Evolutionary conservation across 2,888 invertebrate species (phyloP), one percentile per base, ranked within the genome.

Genomic region (Nebria salina): DNA sequence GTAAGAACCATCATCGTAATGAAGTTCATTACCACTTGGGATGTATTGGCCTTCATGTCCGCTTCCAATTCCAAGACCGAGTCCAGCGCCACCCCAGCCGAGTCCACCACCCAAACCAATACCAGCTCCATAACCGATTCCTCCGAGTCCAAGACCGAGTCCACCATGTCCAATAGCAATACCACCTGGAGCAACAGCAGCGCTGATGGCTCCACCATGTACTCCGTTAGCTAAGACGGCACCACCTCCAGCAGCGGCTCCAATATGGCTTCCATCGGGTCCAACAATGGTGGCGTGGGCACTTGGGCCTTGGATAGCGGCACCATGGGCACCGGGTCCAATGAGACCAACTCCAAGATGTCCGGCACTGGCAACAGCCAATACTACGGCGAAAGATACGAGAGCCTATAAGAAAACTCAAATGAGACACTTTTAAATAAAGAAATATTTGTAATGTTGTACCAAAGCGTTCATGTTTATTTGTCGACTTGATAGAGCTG

Each of bases 221-320:
- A 4, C 15, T 25, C 64, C 72, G 43, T 41, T 70, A 66, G 70
- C 15, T 20, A 70, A 26, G 65, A 54, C 42, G 9, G 25, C 42
- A 64, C 84, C 85, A 77, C 86, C 86, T 68, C 84, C 85, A 65
- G 84, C 85, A 34, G 75, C 83, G 65, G 83, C 82, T 65, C 77
- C 81, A 74, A 86, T 84, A 65, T 85, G 85, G 82, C 85, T 85
- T 72, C 86, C 86, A 80, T 86, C 86, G 15, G 86, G 86, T 25
- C 86, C 86, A 65, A 83, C 82, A 6, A 86, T 82, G 54, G 84
- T 41, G 2, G 85, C 84, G 25, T 84, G 83, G 65, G 85, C 83
- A 65, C 84, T 83, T 2, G 86, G 86, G 34, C 85, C 86, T 72
- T 84, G 83, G 70, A 86, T 78, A 65, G 85, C 84, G n/a, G 83